Base-by-base conservation (phyloP, 2,797 vertebrate species). In the Cebuella pygmaea region DNA sequence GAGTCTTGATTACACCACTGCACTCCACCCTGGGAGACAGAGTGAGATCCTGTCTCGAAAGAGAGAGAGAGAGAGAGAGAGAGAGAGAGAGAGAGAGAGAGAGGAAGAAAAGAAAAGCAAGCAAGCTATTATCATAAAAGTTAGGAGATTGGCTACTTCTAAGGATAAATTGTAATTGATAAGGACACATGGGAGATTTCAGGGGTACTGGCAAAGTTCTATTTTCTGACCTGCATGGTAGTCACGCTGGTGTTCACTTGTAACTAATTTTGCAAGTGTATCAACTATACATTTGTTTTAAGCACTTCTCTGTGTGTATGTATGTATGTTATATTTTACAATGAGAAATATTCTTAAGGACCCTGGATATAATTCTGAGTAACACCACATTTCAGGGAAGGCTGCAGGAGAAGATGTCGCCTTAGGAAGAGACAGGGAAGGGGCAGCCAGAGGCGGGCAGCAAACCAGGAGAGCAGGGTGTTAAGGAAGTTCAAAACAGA, bases 271-370 rank as follows among this genome's bases (percentile, higher is more conserved):
- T 70, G 46, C 14, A 52, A 55, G 17, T 67, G 24, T 96, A 74
- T 22, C 72, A 88, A 87, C 14, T 41, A 55, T 41, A 74, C 12
- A 36, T 88, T 96, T 80, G 79, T 3, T 88, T 88, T 82, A 89
- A 78, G 36, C 11, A 85, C 44, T 50, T 89, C n/a, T 59, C 27
- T 59, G 11, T 22, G 27, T 36, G 41, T 84, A 76, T 84, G 80
- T 80, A 33, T 55, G 3, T 64, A 19, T 70, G 36, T 33, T 70
- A 19, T 50, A 84, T 80, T 61, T 72, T 72, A 88, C 11, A 78
- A 44, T 50, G 81, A 85, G 36, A 90, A 90, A 48, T 52, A 12
- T 92, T 91, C 92, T 93, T 59, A 46, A 92, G 93, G n/a, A 90
- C 36, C 33, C 24, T 30, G 30, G n/a, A 57, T 81, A 61, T 9